Conservation (phyloP, 1,140 invertebrate genomes). For the Penaeus chinensis region DNA sequence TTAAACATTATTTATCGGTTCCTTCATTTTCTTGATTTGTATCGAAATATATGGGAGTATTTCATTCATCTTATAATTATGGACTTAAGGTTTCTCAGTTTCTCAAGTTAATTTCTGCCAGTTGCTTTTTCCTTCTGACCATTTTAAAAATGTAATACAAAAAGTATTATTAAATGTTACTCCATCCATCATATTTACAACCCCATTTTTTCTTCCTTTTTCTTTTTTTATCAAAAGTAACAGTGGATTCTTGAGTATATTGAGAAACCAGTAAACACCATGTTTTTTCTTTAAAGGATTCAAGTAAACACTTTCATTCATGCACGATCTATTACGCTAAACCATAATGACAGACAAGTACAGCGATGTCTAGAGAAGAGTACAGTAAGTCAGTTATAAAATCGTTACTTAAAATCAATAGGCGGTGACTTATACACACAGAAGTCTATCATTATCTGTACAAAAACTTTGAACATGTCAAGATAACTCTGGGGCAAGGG, state of each 20-base stretch:
- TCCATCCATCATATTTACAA: too few relatives aligned
- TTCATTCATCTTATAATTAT: too few relatives aligned
- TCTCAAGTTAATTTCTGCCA: too few relatives aligned
- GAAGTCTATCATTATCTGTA: conserved; percentile 47
- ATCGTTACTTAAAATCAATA: conserved; percentile 32
- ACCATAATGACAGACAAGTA: conserved; percentile 52
- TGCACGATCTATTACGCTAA: conserved; percentile 57
- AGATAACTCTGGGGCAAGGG: conserved; percentile 10
- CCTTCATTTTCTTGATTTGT: too few relatives aligned
- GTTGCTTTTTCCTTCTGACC: too few relatives aligned
- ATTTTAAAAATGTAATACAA: too few relatives aligned
- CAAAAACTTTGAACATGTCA: conserved; percentile 49
- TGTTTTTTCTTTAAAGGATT: background rate
- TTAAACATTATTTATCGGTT: too few relatives aligned
- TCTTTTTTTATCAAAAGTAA: too few relatives aligned
- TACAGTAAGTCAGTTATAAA: conserved; percentile 38
- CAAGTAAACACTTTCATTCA: conserved; percentile 3
- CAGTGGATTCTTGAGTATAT: background rate
- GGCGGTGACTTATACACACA: conserved; percentile 15
- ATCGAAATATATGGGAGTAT: too few relatives aligned
- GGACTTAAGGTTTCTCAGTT: too few relatives aligned
- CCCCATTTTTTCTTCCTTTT: too few relatives aligned
- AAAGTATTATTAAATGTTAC: too few relatives aligned
- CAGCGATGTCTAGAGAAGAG: conserved; percentile 45
- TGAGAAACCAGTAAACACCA: background rate